A percentile compares a stretch with the other conserved stretches of the same genome.
These are phyloP conservation scores for Egretta garzetta DNA, from an alignment of 2,113 vertebrate species.

Conservation along the genomic window DNA sequence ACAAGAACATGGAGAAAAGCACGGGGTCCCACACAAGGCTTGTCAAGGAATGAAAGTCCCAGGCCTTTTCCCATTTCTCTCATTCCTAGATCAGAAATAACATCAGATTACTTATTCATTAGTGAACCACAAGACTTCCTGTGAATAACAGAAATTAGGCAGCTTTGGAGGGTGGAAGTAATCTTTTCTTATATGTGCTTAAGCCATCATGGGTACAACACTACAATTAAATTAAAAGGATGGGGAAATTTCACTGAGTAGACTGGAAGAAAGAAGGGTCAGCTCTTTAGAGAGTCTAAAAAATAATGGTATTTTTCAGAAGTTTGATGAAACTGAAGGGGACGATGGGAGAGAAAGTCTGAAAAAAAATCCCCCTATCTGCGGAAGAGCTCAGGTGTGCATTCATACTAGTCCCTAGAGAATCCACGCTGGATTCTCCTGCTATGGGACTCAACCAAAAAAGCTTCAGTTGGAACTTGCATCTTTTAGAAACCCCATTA, in stretches of 20 bases:
- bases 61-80: background rate
- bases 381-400: background rate
- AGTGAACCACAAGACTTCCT: background rate
- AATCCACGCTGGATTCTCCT: background rate
- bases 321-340: background rate
- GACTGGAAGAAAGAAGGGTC: background rate
- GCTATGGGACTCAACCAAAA: background rate
- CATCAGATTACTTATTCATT: background rate
- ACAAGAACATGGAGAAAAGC: background rate
- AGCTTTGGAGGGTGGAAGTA: background rate
- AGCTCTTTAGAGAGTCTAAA: background rate
- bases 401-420: background rate
- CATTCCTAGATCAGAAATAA: background rate
- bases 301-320: background rate
- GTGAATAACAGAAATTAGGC: background rate
- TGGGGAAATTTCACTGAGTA: background rate
- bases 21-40: background rate
- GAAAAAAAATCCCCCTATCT: background rate
- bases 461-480: background rate
- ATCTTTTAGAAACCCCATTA: background rate
- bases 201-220: background rate
- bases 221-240: background rate
- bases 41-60: background rate
- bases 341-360: background rate
- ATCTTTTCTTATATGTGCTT: background rate